Evolutionary conservation across 2,113 vertebrate species (phyloP), one percentile per base, ranked within the genome.

Genomic region (Oostethus manadensis): DNA sequence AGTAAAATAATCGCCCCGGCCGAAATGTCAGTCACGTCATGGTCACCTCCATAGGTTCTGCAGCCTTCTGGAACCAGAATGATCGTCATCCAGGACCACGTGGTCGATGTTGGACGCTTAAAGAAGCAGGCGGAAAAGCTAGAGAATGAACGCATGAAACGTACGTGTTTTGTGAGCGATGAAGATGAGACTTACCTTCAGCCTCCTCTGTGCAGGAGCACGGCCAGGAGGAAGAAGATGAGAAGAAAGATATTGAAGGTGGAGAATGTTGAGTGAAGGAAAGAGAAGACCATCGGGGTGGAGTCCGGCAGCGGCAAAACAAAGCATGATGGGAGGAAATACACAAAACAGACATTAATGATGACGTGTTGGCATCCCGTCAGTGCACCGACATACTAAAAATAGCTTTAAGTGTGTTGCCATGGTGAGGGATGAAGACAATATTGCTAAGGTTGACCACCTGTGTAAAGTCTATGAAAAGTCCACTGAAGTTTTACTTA

Each of bases 11-110:
- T 11, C 11, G 13, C 14, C 38, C 38, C 13, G 11, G 13, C n/a
- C 13, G 13, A 14, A 42, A 42, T 42, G 38, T 42, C 13, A 42
- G 38, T 14, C 38, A 42, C 3, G 11, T 6, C 8, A 6, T 20
- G 15, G 23, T 40, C 29, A 95, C 94, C 94, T 92, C 94, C 94
- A 97, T 45, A 96, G 90, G 63, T 97, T 97, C 70, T 96, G 94
- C 49, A 97, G 89, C 22, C 94, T 81, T 1, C 94, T 88, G 42
- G 94, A 95, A 1, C 94, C 94, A 0, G 94, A 97, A 58, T 93
- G 89, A 63, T 97, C 94, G 58, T 96, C 94, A 10, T 97, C 93
- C 82, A 94, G 79, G 15, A 92, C 91, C 49, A 91, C 89, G 17
- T 92, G 93, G 58, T 95, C 93, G 0, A 96, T 90, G 65, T 95